Base-by-base conservation (phyloP, 2,888 invertebrate species). In the Lasioglossum leucozonium region DNA sequence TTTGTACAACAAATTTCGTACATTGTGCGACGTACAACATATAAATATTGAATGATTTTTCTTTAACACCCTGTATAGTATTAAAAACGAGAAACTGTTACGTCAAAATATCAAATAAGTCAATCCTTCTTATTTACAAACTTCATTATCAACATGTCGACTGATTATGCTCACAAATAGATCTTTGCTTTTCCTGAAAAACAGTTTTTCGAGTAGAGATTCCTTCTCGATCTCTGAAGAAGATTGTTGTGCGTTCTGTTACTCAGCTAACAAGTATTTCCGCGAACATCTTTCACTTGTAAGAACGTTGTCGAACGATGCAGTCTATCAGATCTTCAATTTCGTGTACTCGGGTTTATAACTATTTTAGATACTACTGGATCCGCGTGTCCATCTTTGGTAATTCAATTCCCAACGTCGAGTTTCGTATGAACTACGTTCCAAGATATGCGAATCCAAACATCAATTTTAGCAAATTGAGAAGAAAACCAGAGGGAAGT, bases 331-430 rank as follows among this genome's bases (percentile, higher is more conserved):
- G 10, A 37, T 67, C 22, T 34, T 40, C 22, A 22, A 22, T 67
- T 67, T 67, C 11, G 67, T 67, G 8, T 22, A 22, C 40, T 65
- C 8, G 11, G 10, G 37, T 67, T 37, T 40, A 4, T n/a, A 55
- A 13, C 37, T 44, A 58, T 16, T 69, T 65, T 51, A 69, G 77
- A 76, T 82, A 65, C 77, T 55, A 47, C 69, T 44, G 47, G 44
- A 72, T 78, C 75, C 67, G 44, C 67, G 44, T 18, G 81, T 77
- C 74, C 76, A 69, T 79, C 75, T 69, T 79, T 87, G 67, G 81
- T 90, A 88, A 90, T 90, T 89, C 72, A 79, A 88, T 90, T 90
- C 82, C 47, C 78, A 81, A 78, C 84, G 73, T 87, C 82, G 85
- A 82, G 74, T 83, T 74, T 34, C n/a, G 72, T 51, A 30, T 37